Conservation (phyloP, 2,888 invertebrate species). For the Timema cristinae region DNA sequence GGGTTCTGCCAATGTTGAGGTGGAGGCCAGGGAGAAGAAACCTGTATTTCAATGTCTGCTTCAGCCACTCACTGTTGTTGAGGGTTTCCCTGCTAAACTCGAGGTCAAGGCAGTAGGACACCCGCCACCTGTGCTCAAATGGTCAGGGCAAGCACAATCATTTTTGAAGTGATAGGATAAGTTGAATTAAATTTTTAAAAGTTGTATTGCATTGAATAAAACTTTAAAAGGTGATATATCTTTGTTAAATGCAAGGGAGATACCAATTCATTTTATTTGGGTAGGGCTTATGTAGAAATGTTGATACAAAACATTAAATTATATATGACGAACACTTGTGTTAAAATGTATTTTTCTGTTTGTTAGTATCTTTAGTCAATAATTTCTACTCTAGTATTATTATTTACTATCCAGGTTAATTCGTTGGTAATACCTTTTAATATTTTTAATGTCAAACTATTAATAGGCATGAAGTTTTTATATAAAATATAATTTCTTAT, state of each 20-base stretch:
- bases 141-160: slow-evolving; percentile 49
- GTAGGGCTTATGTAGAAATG: not conserved
- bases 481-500: too few relatives aligned
- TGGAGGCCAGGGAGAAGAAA: slow-evolving; percentile 64
- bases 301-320: too few relatives aligned
- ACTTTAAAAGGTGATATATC: not conserved
- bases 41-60: slow-evolving; percentile 71
- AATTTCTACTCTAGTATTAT: too few relatives aligned
- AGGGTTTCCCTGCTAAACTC: slow-evolving; percentile 78
- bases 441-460: too few relatives aligned
- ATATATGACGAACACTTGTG: too few relatives aligned
- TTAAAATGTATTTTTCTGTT: too few relatives aligned
- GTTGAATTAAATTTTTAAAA: not conserved
- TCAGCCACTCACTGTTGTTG: slow-evolving; percentile 69
- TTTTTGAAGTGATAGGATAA: not conserved
- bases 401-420: too few relatives aligned
- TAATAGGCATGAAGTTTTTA: too few relatives aligned
- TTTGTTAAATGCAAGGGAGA: not conserved
- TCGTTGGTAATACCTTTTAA: too few relatives aligned
- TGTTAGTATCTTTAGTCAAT: too few relatives aligned
- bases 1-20: slow-evolving; percentile 58
- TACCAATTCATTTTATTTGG: not conserved
- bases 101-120: slow-evolving; percentile 76
- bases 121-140: slow-evolving; percentile 72
- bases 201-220: not conserved